Base-by-base conservation (phyloP, 2,888 invertebrate genomes). In the Epinotia bilunana region DNA sequence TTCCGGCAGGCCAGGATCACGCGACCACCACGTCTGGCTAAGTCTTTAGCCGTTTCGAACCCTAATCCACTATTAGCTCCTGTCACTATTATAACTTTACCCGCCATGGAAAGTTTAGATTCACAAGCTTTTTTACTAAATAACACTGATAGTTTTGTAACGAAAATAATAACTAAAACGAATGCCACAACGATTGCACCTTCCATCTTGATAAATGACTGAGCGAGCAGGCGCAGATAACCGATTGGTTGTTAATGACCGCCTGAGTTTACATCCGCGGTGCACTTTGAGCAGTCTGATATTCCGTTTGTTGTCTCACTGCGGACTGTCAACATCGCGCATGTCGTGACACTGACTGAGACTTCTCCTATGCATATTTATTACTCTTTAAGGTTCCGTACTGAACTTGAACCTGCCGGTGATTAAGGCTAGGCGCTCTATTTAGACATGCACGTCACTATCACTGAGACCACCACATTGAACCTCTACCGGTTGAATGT, bases 11-110 rank as follows among this genome's bases (percentile, higher is more conserved):
- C 97, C 96, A 97, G 95, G 78, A 77, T 77, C 33, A 82, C 81
- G 84, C 95, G 95, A 0, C 96, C 97, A 16, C 95, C 95, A 65
- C 96, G 88, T 78, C 89, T 90, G 0, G 96, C 96, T 78, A 97
- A 87, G 80, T 95, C 95, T 76, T 88, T 87, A 0, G 94, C 96
- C 0, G 96, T 95, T 88, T 96, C 96, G 87, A 95, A 96, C 4
- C 97, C 97, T 79, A 97, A 96, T n/a, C 97, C 97, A 5, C 95
- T 95, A 86, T 96, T 97, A 0, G 96, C 95, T 23, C 97, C 97
- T 4, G 97, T 97, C 3, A 97, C 90, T 73, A 97, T 95, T 2
- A 94, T 89, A 77, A 95, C 62, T 71, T 76, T 78, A 2, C 78
- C 77, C 9, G 43, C 68, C 70, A 78, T 68, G n/a, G 60, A 49